These are phyloP conservation scores for Ariopsis seemanni DNA, from an alignment of 2,113 vertebrate species.

Conservation along the genomic window DNA sequence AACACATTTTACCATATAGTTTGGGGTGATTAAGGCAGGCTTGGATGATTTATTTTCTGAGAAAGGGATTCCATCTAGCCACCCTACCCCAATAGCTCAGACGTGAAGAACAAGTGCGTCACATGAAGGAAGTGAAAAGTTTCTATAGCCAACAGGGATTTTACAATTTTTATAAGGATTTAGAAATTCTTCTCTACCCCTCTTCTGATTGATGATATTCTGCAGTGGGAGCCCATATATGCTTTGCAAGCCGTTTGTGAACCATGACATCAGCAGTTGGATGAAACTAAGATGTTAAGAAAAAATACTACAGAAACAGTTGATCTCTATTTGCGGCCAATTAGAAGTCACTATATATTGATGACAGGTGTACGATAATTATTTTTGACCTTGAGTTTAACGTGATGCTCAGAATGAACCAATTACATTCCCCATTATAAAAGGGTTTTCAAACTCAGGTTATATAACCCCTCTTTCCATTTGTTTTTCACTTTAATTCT, in stretches of 20 bases:
- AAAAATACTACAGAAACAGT: background rate
- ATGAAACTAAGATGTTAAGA: background rate
- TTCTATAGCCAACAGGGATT: background rate
- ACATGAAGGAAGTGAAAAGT: background rate
- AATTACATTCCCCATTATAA: no score
- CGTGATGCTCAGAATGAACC: no score
- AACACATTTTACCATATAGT: no score
- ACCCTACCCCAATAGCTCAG: no score
- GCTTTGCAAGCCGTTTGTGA: background rate
- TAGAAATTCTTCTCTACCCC: background rate
- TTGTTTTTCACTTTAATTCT: background rate
- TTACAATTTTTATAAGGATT: background rate
- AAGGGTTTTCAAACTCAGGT: no score
- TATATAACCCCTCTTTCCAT: no score
- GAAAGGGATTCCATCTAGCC: no score
- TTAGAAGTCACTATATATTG: no score
- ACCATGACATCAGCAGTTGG: background rate
- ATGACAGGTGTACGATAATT: no score
- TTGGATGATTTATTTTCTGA: background rate
- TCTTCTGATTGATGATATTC: background rate
- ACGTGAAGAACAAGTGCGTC: background rate
- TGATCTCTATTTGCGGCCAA: background rate
- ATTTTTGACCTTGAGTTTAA: no score
- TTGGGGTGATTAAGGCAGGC: background rate
- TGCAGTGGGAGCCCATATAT: background rate